Percentiles rank a stretch among this genome's conserved stretches.
Evolutionary conservation across 2,113 vertebrate genomes (phyloP).

Genomic region (Turdus rufiventris): DNA sequence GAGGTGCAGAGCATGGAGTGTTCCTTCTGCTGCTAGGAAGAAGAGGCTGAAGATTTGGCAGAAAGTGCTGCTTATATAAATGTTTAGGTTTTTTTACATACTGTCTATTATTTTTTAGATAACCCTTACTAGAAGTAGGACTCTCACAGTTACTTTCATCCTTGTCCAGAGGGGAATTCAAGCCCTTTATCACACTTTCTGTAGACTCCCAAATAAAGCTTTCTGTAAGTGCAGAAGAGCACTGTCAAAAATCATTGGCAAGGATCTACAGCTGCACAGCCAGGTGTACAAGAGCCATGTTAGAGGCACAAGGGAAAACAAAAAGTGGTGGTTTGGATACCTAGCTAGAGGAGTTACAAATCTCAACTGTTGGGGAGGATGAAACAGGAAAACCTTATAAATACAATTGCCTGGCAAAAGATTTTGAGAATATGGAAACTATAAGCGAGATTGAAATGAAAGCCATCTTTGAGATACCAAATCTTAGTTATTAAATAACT

Average conservation of each 20-base stretch:
- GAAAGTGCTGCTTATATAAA: not conserved
- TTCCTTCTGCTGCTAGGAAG: not conserved
- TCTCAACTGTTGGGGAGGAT: too few relatives aligned
- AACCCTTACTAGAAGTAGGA: rapidly evolving
- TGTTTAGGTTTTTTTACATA: not conserved
- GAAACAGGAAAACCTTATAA: too few relatives aligned
- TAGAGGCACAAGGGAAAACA: not conserved
- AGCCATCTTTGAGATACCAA: too few relatives aligned
- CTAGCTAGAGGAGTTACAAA: not conserved
- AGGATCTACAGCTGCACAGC: not conserved
- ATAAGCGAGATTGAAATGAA: too few relatives aligned
- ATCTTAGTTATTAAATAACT: too few relatives aligned
- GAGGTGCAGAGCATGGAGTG: not conserved
- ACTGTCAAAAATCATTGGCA: not conserved
- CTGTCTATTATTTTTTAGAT: not conserved
- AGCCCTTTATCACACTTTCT: not conserved
- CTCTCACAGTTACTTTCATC: not conserved
- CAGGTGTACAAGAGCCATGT: not conserved
- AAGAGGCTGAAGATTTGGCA: not conserved
- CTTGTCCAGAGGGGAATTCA: not conserved
- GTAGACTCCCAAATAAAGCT: not conserved
- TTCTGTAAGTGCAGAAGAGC: not conserved
- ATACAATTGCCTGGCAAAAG: too few relatives aligned
- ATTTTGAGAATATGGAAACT: too few relatives aligned
- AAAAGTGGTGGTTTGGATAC: not conserved